Evolutionary conservation across 35 echinoderm and acorn worm species (phyloP).

Genomic region (Antedon bifida): DNA sequence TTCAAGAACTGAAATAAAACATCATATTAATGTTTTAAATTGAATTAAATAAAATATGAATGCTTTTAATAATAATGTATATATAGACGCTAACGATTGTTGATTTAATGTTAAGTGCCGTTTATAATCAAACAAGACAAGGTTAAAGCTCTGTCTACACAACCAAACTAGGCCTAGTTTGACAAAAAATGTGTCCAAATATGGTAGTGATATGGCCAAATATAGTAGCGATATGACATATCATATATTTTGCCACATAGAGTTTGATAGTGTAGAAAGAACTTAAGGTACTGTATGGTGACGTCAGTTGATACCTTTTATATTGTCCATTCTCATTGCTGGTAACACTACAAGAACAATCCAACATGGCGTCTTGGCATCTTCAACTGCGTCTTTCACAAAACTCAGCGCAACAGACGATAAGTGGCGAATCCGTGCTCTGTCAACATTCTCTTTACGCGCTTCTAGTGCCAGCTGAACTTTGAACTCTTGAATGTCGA

Average conservation of each 20-base stretch:
- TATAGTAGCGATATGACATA: too few relatives aligned
- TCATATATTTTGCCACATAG: too few relatives aligned
- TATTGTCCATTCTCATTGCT: slow-evolving; percentile 46
- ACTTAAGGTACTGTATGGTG: too few relatives aligned
- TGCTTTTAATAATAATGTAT: background rate
- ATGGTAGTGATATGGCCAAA: too few relatives aligned
- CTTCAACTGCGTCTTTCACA: slow-evolving; percentile 65
- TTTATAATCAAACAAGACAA: too few relatives aligned
- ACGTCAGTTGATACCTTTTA: too few relatives aligned
- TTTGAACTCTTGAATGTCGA: slow-evolving; percentile 80
- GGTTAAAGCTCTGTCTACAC: too few relatives aligned
- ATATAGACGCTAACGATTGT: background rate
- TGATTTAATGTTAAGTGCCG: background rate
- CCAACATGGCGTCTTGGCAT: slow-evolving; percentile 78
- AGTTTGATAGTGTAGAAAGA: too few relatives aligned
- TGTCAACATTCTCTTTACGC: slow-evolving; percentile 36
- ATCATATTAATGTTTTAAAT: too few relatives aligned
- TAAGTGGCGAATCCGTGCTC: slow-evolving; percentile 26
- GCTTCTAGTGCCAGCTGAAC: slow-evolving; percentile 55
- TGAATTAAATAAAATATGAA: background rate
- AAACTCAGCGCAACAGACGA: slow-evolving; percentile 70
- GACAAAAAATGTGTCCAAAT: too few relatives aligned
- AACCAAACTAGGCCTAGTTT: too few relatives aligned
- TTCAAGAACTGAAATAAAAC: slow-evolving; percentile 29
- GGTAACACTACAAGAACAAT: slow-evolving; percentile 59